These are phyloP conservation scores for Hippasteria phrygiana DNA, from an alignment of 53 echinoderm and acorn worm genomes.

Conservation along the genomic window DNA sequence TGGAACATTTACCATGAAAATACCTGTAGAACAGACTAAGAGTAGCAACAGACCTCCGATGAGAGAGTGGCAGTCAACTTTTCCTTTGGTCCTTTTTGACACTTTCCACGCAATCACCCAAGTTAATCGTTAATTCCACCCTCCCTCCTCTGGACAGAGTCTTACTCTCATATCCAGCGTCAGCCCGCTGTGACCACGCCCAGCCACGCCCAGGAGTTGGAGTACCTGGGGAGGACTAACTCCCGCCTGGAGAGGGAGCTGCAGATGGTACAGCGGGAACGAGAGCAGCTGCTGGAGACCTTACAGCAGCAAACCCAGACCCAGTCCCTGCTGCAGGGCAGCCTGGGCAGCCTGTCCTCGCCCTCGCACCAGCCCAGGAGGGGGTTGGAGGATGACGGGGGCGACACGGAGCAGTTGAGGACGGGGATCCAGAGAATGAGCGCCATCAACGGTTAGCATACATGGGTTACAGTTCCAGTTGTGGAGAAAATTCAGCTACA, in stretches of 20 bases:
- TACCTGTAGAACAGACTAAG: no score
- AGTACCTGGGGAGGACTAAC: conserved; percentile 79
- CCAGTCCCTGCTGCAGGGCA: conserved; percentile 40
- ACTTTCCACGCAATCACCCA: no score
- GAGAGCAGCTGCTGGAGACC: conserved; percentile 83
- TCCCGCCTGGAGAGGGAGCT: conserved; percentile 83
- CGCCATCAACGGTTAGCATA: conserved; percentile 25
- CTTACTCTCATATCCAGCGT: conserved; percentile 74
- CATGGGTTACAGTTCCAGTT: no score
- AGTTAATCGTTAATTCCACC: not conserved
- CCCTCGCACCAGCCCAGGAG: conserved; percentile 25
- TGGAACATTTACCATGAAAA: no score
- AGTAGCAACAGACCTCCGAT: no score
- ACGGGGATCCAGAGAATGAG: not conserved
- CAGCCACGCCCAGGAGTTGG: conserved; percentile 57
- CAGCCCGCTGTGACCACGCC: conserved; percentile 25
- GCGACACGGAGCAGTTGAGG: not conserved
- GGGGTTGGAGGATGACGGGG: not conserved
- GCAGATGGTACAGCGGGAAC: conserved; percentile 79
- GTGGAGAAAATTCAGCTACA: no score
- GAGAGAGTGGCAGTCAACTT: no score
- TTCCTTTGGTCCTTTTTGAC: no score
- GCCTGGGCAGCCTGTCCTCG: conserved; percentile 39
- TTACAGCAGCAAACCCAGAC: conserved; percentile 79
- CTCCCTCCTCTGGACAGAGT: conserved; percentile 19